These are phyloP conservation scores for Belgica antarctica DNA, from an alignment of 2,888 invertebrate genomes.

Conservation along the genomic window DNA sequence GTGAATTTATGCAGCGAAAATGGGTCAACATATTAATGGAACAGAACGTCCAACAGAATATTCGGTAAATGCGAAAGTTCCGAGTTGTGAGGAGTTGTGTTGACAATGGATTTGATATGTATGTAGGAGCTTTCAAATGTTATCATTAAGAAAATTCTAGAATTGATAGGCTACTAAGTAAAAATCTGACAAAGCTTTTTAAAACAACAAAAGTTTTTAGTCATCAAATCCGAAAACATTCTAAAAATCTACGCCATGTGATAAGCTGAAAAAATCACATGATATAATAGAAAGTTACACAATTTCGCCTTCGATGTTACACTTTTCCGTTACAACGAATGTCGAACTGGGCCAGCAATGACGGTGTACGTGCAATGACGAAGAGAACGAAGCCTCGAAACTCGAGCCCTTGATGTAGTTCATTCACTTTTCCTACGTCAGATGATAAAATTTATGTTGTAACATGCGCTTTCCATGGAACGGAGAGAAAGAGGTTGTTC, in stretches of 20 bases:
- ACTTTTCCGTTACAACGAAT: constrained; percentile 7
- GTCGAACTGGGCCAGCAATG: background rate
- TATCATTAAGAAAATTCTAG: background rate
- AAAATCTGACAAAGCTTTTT: too few species aligned
- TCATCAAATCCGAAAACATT: too few species aligned
- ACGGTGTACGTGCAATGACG: background rate
- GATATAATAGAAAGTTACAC: constrained; percentile 20
- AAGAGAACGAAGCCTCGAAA: background rate
- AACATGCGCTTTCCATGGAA: constrained; percentile 1
- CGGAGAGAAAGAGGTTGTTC: background rate
- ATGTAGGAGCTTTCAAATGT: background rate
- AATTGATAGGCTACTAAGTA: too few species aligned
- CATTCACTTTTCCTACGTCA: constrained; percentile 25
- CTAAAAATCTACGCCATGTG: too few species aligned
- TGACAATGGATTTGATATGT: background rate
- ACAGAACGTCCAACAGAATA: background rate
- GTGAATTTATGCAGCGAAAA: constrained; percentile 7
- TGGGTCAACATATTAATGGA: constrained; percentile 12
- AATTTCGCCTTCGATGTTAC: background rate
- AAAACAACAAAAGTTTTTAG: background rate
- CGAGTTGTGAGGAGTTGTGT: background rate
- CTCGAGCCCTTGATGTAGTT: constrained; percentile 37
- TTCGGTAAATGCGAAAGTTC: constrained; percentile 7
- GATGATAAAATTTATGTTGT: constrained; percentile 26
- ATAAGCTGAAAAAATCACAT: too few species aligned